phyloP scores from a whole-genome alignment of 2,888 invertebrate genomes.

The Crepidodera aurea region DNA sequence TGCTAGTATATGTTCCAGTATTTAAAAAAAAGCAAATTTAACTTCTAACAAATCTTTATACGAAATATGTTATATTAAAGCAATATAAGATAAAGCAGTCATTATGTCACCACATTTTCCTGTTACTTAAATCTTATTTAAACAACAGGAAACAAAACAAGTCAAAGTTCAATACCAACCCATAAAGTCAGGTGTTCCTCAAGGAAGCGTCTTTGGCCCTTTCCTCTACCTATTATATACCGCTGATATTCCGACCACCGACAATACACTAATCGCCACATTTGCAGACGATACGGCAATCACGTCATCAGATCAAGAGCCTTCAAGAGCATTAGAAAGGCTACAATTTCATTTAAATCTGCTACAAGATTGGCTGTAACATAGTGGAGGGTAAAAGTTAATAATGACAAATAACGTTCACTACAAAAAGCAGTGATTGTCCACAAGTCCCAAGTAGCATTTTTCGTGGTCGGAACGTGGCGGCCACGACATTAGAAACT shows the following conservation, averaged over 20 bases:
- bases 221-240: conserved; percentile 1
- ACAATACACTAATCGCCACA: background rate
- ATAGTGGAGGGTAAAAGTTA: background rate
- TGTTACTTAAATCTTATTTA: conserved; percentile 3
- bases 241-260: background rate
- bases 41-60: too few species aligned
- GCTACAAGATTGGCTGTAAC: background rate
- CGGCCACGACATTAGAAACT: too few species aligned
- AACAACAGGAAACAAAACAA: background rate
- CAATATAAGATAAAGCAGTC: background rate
- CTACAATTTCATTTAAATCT: background rate
- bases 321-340: background rate
- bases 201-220: background rate
- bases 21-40: too few species aligned
- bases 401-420: background rate
- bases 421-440: too few species aligned
- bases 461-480: too few species aligned
- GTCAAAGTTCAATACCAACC: background rate
- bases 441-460: too few species aligned
- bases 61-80: too few species aligned
- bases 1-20: too few species aligned
- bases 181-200: background rate
- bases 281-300: conserved; percentile 14
- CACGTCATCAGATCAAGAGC: background rate
- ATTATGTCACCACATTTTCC: background rate